Evolutionary conservation across 2,797 vertebrate species (phyloP).

Genomic region (Lerista edwardsae): DNA sequence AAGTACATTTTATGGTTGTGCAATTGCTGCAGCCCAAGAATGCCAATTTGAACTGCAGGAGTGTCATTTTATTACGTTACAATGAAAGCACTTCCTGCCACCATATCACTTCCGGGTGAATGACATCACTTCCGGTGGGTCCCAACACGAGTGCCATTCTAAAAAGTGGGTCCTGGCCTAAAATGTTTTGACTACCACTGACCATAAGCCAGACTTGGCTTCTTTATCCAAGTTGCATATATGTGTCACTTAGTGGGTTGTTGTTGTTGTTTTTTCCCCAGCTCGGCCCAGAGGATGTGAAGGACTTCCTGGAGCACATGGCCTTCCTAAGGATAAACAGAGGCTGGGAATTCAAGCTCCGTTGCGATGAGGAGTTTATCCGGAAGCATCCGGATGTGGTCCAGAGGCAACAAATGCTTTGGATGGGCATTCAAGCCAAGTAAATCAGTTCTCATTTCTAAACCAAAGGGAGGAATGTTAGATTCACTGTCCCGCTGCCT

Average conservation of each 20-base stretch:
- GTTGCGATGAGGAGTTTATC: constrained; percentile 89
- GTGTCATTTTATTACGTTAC: too few species aligned
- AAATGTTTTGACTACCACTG: too few species aligned
- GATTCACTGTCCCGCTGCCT: too few species aligned
- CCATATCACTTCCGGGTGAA: too few species aligned
- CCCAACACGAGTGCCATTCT: too few species aligned
- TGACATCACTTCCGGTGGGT: too few species aligned
- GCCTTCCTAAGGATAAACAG: constrained; percentile 89
- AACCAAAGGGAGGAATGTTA: not conserved
- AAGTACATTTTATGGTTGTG: too few species aligned
- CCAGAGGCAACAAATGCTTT: constrained; percentile 97
- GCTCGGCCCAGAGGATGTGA: constrained; percentile 98
- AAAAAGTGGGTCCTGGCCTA: too few species aligned
- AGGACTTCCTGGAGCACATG: constrained; percentile 98
- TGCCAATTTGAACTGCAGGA: too few species aligned
- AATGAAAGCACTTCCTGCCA: too few species aligned
- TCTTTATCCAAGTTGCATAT: not conserved
- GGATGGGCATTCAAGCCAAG: constrained; percentile 98
- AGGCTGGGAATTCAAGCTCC: constrained; percentile 96
- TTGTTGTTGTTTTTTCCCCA: constrained; percentile 55
- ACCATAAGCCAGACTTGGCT: not conserved
- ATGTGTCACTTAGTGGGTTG: too few species aligned
- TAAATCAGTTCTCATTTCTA: constrained; percentile 71
- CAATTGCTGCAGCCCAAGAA: too few species aligned
- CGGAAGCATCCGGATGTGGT: constrained; percentile 95